Conservation (phyloP, 2,888 invertebrate genomes). For the Synanthedon andrenaeformis region DNA sequence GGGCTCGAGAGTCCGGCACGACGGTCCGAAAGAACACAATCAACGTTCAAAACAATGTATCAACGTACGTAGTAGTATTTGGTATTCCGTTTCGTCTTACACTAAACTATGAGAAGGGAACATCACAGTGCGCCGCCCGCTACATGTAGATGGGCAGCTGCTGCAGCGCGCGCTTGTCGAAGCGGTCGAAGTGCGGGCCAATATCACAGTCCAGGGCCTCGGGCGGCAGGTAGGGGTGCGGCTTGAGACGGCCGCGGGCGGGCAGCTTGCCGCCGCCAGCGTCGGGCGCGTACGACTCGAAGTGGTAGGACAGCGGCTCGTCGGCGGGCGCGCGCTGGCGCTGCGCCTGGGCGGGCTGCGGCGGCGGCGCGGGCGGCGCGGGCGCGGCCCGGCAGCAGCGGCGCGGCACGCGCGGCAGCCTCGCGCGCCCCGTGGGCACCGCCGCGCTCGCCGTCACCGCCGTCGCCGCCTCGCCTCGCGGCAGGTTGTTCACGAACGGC, state of each 20-base stretch:
- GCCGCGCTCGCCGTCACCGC: constrained; percentile 25
- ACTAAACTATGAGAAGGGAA: constrained; percentile 55
- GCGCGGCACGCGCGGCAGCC: constrained; percentile 17
- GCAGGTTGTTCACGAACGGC: constrained; percentile 87
- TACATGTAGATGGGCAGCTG: constrained; percentile 68
- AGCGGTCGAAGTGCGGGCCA: constrained; percentile 55
- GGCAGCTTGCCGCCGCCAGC: constrained; percentile 24
- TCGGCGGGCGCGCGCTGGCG: constrained; percentile 17
- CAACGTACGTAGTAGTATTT: constrained; percentile 62
- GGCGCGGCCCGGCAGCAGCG: constrained; percentile 26
- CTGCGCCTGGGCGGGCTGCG: constrained; percentile 26
- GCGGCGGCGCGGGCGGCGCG: constrained; percentile 22
- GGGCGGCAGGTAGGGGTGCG: constrained; percentile 38
- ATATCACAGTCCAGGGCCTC: constrained; percentile 54
- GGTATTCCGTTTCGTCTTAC: constrained; percentile 54
- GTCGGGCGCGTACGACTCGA: constrained; percentile 31
- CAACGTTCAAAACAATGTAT: constrained; percentile 53
- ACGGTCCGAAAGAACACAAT: constrained; percentile 51
- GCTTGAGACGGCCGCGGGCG: constrained; percentile 33
- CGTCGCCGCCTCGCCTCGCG: constrained; percentile 65
- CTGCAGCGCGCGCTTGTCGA: constrained; percentile 64
- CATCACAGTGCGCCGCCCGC: constrained; percentile 51
- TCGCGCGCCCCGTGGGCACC: constrained; percentile 19
- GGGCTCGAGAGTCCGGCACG: constrained; percentile 10
- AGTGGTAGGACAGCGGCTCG: constrained; percentile 30